A percentile compares a stretch with the other conserved stretches of the same genome.
phyloP scores from a whole-genome alignment of 2,888 invertebrate species.

The Scaptomyza tumidula region DNA sequence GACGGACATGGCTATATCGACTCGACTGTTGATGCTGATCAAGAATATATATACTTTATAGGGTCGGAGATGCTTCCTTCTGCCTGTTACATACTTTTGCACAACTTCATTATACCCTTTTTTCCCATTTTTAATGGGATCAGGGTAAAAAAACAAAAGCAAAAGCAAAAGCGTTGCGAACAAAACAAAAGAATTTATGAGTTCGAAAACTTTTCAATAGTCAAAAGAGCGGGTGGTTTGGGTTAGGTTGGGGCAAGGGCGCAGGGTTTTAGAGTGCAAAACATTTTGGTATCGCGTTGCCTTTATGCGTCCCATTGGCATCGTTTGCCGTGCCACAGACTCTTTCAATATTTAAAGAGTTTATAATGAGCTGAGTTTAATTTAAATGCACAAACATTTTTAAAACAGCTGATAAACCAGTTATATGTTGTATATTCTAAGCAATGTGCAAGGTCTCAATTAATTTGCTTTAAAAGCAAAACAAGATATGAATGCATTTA shows the following conservation, averaged over 20 bases:
- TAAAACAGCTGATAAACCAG: constrained; percentile 54
- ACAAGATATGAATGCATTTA: constrained; percentile 13
- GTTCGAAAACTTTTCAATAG: constrained; percentile 68
- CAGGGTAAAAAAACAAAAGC: no score
- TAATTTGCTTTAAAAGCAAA: constrained; percentile 43
- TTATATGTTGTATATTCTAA: constrained; percentile 34
- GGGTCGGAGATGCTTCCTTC: no score
- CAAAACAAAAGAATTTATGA: constrained; percentile 72
- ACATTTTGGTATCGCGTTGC: constrained; percentile 35
- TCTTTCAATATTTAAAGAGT: constrained; percentile 66
- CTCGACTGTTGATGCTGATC: no score
- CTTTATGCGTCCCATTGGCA: constrained; percentile 72
- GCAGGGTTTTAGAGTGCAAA: constrained; percentile 2
- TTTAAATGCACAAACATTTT: constrained; percentile 48
- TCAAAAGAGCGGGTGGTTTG: constrained; percentile 7
- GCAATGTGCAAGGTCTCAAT: constrained; percentile 51
- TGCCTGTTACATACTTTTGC: no score
- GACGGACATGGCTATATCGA: no score
- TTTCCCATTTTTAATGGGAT: no score
- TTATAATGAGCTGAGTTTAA: constrained; percentile 64
- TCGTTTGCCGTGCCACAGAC: constrained; percentile 52
- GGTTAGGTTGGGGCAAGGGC: no score
- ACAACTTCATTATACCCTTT: no score
- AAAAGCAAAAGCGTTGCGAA: constrained; percentile 37
- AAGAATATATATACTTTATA: no score